Evolutionary conservation across 2,113 vertebrate genomes (phyloP), one percentile per base, ranked within the genome.

Genomic region (Petromus typicus): DNA sequence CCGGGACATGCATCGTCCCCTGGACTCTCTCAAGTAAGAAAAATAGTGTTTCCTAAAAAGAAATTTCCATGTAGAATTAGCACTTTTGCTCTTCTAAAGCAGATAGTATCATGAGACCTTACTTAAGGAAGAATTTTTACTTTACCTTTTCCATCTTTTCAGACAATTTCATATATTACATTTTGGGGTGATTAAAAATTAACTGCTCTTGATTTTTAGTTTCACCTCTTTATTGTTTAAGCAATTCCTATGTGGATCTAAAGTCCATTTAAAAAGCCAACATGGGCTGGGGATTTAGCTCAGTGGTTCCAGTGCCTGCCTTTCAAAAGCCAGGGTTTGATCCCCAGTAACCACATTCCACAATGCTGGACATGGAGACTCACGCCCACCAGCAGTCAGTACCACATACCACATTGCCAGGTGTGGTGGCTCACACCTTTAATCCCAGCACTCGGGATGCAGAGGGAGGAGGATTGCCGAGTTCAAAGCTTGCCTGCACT

Each of bases 21-120:
- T 89, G 99, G 99, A 97, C 99, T 99, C 97, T 99, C 99, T 98
- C 99, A 99, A 99, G 99, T 99, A 99, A 99, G 99, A 97, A 94
- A 88, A 81, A 17, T 32, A 30, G 13, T 20, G 43, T 76, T 67
- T 71, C 91, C 87, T 54, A 32, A 78, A 92, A 92, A 32, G n/a
- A 63, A 89, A 40, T 92, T 92, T 91, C 61, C 27, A 34, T 75
- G 14, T 93, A 34, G 92, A 86, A 57, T 2, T 32, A 16, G 2
- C 20, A 40, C 83, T 95, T 71, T 45, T 83, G 14, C 43, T 66
- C 92, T 96, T 61, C 22, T 79, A 64, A 96, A 73, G 67, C 20
- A 48, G 1, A 37, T 13, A 90, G 30, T 69, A 86, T 56, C 40
- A 78, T 40, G 78, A 59, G 71, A 1, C 4, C 40, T 87, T 64